Conservation (phyloP, 2,888 invertebrate species). For the Argyra leucocephala region DNA sequence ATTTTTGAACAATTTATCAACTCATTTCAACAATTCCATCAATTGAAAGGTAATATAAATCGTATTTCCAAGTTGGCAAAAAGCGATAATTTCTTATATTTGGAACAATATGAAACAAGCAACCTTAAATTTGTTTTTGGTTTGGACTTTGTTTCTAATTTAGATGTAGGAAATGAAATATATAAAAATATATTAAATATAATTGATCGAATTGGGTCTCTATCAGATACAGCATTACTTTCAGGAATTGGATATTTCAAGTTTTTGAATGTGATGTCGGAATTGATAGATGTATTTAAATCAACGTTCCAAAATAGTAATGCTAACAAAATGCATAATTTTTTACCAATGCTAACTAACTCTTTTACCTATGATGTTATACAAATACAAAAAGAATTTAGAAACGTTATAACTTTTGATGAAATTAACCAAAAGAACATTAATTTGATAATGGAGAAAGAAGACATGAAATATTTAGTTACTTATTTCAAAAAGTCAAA, state of each 20-base stretch:
- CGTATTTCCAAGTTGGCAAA: conserved; percentile 31
- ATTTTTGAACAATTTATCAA: conserved; percentile 51
- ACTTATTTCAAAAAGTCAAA: conserved; percentile 37
- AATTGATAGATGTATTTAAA: conserved; percentile 27
- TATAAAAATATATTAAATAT: conserved; percentile 35
- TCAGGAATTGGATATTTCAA: conserved; percentile 35
- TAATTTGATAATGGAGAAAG: conserved; percentile 28
- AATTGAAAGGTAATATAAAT: conserved; percentile 29
- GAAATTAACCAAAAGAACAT: conserved; percentile 28
- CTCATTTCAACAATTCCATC: conserved; percentile 32
- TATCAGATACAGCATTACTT: conserved; percentile 23
- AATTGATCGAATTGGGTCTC: conserved; percentile 32
- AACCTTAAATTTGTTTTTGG: conserved; percentile 35
- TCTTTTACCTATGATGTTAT: conserved; percentile 33
- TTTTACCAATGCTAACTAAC: conserved; percentile 24
- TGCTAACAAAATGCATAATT: not conserved
- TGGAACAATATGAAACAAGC: conserved; percentile 34
- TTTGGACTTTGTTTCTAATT: conserved; percentile 37
- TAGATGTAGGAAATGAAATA: conserved; percentile 38
- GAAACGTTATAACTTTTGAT: conserved; percentile 32
- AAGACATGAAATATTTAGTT: conserved; percentile 34
- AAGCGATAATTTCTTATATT: conserved; percentile 33
- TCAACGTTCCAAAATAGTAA: not conserved
- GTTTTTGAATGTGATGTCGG: conserved; percentile 34
- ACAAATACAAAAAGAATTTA: conserved; percentile 30